Evolutionary conservation across 2,113 vertebrate genomes (phyloP), one percentile per base, ranked within the genome.

Genomic region (Lucifuga dentata): DNA sequence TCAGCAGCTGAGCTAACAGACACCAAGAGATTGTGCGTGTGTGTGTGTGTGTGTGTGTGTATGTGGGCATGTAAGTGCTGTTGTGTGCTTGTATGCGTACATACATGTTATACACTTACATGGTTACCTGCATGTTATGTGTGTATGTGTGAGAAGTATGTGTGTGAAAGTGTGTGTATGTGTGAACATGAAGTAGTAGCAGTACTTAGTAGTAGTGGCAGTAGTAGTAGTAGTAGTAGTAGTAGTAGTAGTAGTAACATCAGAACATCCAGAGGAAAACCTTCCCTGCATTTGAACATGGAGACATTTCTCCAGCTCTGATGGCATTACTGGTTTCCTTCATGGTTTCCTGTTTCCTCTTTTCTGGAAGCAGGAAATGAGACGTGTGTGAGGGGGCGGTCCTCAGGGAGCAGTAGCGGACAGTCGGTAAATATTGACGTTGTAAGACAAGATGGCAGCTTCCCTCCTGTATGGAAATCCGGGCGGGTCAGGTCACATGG

Each of bases 401-500:
- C 65, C 75, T 73, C 46, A 0, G 2, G 86, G 86, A 81, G 73
- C 74, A 81, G 80, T 78, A 50, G 65, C 2, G 61, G n/a, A n/a
- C n/a, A n/a, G 51, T 68, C 11, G 33, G 65, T 84, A 87, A 90
- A 90, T 83, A 87, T 83, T 86, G 83, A 88, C 39, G 8, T 86
- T 90, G 88, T 88, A 88, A 90, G 68, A 81, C 83, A 87, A 86
- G 85, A 88, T 81, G 86, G 79, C 79, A 15, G 83, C 79, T 83
- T 78, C 79, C 74, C 72, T 83, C 63, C 71, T 58, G 58, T 51
- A 64, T 59, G 75, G 59, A 79, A 68, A 68, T 40, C 72, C 59
- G 39, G 62, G 44, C 71, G 60, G 83, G 84, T 86, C 83, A 76
- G 83, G 85, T 73, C 79, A 86, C 67, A 16, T 83, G 80, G 57